phyloP scores from a whole-genome alignment of 2,797 vertebrate genomes.

The Tympanoctomys barrerae region DNA sequence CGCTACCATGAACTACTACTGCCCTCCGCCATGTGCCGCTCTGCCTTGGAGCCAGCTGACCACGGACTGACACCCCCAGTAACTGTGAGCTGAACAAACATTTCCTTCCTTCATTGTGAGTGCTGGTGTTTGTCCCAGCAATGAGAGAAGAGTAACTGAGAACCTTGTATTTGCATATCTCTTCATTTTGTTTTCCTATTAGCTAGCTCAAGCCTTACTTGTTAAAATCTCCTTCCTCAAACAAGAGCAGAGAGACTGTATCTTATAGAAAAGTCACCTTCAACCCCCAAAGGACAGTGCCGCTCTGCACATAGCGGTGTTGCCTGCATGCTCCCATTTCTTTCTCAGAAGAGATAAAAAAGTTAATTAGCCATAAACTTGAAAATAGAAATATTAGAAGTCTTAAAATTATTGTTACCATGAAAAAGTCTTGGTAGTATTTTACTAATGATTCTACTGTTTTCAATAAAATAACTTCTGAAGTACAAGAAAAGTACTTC shows the following conservation, averaged over 20 bases:
- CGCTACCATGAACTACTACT: too few species aligned
- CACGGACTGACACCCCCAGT: too few species aligned
- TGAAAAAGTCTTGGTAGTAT: neutral
- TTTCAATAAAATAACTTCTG: neutral
- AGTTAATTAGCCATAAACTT: neutral
- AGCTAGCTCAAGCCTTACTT: neutral
- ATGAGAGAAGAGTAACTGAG: too few species aligned
- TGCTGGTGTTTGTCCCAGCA: too few species aligned
- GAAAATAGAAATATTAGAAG: neutral
- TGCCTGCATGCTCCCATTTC: rapidly evolving
- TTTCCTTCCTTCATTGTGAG: too few species aligned
- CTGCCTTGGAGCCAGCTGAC: too few species aligned
- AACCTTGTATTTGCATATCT: neutral
- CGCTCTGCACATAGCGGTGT: rapidly evolving
- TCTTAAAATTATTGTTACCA: neutral
- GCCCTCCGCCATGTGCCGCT: too few species aligned
- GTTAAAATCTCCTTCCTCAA: neutral
- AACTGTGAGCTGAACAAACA: too few species aligned
- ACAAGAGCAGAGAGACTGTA: rapidly evolving
- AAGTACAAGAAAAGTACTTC: neutral
- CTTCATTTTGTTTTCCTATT: neutral
- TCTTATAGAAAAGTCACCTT: neutral
- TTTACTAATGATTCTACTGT: neutral
- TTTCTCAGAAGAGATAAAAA: neutral
- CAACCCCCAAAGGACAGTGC: rapidly evolving